Evolutionary conservation across 2,113 vertebrate species (phyloP), one percentile per base, ranked within the genome.

Genomic region (Porphyrio hochstetteri): DNA sequence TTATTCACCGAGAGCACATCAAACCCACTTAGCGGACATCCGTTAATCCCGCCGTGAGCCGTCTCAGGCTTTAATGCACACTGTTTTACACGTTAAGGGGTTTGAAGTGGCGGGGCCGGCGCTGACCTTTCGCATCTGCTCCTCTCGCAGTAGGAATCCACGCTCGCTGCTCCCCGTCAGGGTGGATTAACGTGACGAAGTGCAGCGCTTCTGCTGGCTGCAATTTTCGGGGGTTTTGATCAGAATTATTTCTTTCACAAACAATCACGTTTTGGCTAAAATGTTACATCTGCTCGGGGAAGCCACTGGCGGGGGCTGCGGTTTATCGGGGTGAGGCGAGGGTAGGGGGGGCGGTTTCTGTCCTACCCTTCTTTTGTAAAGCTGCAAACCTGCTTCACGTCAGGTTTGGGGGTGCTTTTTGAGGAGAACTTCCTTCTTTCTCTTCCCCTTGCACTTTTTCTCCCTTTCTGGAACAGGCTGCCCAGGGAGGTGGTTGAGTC

Each of bases 191-290:
- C 18, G 77, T 99, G 99, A 99, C 93, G 97, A 93, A 98, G 96
- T 74, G 96, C 99, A 99, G 99, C 98, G 96, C 90, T 97, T 97
- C 96, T 97, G 98, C 98, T 98, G 98, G 98, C 98, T 98, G 98
- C 98, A 98, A 97, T 99, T 98, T 98, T 98, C 89, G 97, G 88
- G 97, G 88, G 98, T 98, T 99, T 99, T 98, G 98, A 99, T 99
- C 99, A 99, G 98, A 99, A 99, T 99, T 98, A 99, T 99, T 99
- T 98, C 98, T 98, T 99, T 99, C 98, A 99, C 99, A 99, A 99
- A 99, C 99, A 99, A 99, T 99, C 99, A 98, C 98, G 98, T 99
- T 46, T 99, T 97, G 98, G 98, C 98, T 99, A 98, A 99, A 99
- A 98, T 90, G 97, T 99, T 99, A 99, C 99, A 99, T 99, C 98